phyloP scores from a whole-genome alignment of 2,888 invertebrate species.

The Timema podura region DNA sequence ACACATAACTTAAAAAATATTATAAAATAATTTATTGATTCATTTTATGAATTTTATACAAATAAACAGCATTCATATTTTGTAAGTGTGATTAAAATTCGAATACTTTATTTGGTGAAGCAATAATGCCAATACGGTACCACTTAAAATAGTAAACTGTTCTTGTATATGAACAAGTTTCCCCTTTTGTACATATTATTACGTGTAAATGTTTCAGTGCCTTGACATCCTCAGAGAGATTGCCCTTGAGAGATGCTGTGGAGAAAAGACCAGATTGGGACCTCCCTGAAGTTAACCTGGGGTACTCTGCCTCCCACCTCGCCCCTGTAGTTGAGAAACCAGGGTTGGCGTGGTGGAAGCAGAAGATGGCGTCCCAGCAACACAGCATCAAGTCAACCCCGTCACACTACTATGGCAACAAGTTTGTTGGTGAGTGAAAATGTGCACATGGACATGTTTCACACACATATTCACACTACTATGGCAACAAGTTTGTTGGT shows the following conservation, averaged over 20 bases:
- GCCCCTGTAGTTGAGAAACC: conserved; percentile 34
- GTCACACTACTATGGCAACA: conserved; percentile 20
- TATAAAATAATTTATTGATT: too few species aligned
- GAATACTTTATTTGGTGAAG: too few species aligned
- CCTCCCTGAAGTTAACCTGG: conserved; percentile 27
- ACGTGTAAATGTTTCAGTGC: conserved; percentile 17
- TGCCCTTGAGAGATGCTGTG: conserved; percentile 68
- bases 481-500: conserved; percentile 24
- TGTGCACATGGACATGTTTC: too few species aligned
- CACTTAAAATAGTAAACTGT: too few species aligned
- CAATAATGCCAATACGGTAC: too few species aligned
- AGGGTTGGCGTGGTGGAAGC: conserved; percentile 25
- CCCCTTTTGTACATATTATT: too few species aligned
- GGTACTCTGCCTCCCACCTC: conserved; percentile 36
- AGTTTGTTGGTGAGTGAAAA: conserved; percentile 17
- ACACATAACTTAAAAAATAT: too few species aligned
- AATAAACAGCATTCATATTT: too few species aligned
- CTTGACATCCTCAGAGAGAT: conserved; percentile 37
- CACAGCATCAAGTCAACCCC: conserved; percentile 2
- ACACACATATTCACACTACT: conserved; percentile 13
- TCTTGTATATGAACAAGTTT: too few species aligned
- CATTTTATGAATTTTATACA: too few species aligned
- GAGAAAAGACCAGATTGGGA: conserved; percentile 48
- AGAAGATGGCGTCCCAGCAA: conserved; percentile 11
- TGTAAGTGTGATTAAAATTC: too few species aligned